Percentiles rank a stretch among this genome's conserved stretches.
These are phyloP conservation scores for Tetramorium parvispinum DNA, from an alignment of 1,140 invertebrate genomes.

Conservation along the genomic window DNA sequence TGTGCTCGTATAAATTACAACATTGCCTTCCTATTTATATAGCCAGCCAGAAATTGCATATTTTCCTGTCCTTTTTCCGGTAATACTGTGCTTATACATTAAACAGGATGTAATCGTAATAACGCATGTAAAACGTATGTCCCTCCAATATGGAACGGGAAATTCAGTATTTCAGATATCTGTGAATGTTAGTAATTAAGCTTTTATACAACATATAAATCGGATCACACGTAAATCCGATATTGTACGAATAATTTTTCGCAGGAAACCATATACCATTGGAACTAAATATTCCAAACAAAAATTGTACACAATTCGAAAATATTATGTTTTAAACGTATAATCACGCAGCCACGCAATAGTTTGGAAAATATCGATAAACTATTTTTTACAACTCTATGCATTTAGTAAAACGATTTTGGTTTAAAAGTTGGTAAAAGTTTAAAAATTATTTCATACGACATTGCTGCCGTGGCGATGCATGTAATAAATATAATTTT, in stretches of 20 bases:
- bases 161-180: conserved; percentile 44
- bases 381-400: background rate
- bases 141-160: background rate
- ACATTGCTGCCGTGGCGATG: background rate
- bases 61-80: background rate
- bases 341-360: conserved; percentile 12
- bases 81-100: conserved; percentile 26
- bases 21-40: conserved; percentile 1
- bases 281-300: conserved; percentile 42
- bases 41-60: conserved; percentile 1
- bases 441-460: background rate
- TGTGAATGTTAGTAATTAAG: conserved; percentile 47
- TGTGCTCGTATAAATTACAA: conserved; percentile 18
- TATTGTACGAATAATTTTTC: conserved; percentile 47
- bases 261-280: background rate
- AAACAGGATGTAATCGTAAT: conserved; percentile 37
- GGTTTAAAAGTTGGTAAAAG: background rate
- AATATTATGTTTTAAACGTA: conserved; percentile 16
- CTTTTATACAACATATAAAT: conserved; percentile 44
- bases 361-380: conserved; percentile 12
- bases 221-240: conserved; percentile 46
- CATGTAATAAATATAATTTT: conserved; percentile 2
- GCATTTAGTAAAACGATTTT: background rate
- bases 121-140: conserved; percentile 25
- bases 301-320: background rate